These are phyloP conservation scores for Trogon surrucura DNA, from an alignment of 2,113 vertebrate species.

Conservation along the genomic window DNA sequence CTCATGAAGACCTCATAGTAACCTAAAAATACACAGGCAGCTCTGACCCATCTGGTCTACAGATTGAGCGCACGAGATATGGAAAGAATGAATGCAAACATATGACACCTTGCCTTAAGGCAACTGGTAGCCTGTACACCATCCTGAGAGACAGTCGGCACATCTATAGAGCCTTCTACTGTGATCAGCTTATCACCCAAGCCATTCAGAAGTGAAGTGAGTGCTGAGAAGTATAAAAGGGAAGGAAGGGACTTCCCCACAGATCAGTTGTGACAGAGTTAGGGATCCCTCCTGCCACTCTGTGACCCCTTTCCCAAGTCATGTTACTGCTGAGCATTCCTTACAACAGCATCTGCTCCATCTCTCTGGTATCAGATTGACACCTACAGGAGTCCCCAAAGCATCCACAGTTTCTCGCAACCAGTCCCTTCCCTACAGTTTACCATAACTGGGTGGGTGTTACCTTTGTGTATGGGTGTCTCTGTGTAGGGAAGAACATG, in stretches of 20 bases:
- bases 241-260: neutral
- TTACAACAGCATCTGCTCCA: neutral
- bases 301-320: neutral
- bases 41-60: conserved; percentile 31
- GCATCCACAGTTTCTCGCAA: neutral
- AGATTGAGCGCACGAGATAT: neutral
- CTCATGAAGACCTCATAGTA: neutral
- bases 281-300: neutral
- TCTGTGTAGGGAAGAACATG: neutral
- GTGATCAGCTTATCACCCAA: neutral
- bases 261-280: neutral
- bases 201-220: neutral
- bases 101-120: conserved; percentile 34
- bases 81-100: conserved; percentile 17
- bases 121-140: conserved; percentile 12
- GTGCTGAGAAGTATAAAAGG: neutral
- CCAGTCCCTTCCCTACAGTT: neutral
- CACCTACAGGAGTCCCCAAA: neutral
- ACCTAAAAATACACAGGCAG: conserved; percentile 25
- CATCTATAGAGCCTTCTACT: neutral
- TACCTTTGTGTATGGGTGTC: neutral
- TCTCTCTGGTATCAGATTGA: neutral
- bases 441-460: neutral
- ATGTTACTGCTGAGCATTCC: neutral
- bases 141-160: neutral